Evolutionary conservation across 2,888 invertebrate species (phyloP).

Genomic region (Drosophila mettleri): DNA sequence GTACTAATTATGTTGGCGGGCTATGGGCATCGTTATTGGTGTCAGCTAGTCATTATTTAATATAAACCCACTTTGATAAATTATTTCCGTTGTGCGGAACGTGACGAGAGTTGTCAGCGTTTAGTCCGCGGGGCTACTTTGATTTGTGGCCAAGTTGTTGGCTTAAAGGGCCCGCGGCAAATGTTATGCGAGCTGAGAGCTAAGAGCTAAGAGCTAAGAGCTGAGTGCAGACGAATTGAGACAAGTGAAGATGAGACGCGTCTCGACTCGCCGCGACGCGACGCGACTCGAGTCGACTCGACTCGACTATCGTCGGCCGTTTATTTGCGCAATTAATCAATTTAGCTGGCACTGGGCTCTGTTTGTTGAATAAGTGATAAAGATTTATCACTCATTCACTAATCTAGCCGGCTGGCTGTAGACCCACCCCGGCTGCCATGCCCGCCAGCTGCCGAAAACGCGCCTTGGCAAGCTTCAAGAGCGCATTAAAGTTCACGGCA

Average conservation of each 20-base stretch:
- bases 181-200: too few species aligned
- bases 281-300: background rate
- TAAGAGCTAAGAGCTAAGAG: background rate
- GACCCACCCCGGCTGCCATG: background rate
- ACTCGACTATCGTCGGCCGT: constrained; percentile 48
- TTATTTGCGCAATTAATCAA: constrained; percentile 80
- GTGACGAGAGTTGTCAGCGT: constrained; percentile 69
- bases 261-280: constrained; percentile 22
- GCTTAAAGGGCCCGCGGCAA: constrained; percentile 10
- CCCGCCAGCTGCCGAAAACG: background rate
- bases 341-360: constrained; percentile 65
- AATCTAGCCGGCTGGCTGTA: constrained; percentile 22
- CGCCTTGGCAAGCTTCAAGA: constrained; percentile 37
- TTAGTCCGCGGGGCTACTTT: constrained; percentile 31
- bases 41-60: constrained; percentile 78
- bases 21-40: constrained; percentile 41
- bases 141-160: constrained; percentile 67
- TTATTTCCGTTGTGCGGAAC: constrained; percentile 72
- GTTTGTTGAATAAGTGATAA: constrained; percentile 75
- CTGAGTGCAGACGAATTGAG: constrained; percentile 14
- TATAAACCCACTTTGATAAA: constrained; percentile 73
- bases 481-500: constrained; percentile 55
- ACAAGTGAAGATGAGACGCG: constrained; percentile 26
- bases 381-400: constrained; percentile 73
- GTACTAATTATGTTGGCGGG: constrained; percentile 48